Percentiles rank a stretch among this genome's conserved stretches.
Conservation (phyloP, 2,113 vertebrate species). For the Octodon degus region DNA sequence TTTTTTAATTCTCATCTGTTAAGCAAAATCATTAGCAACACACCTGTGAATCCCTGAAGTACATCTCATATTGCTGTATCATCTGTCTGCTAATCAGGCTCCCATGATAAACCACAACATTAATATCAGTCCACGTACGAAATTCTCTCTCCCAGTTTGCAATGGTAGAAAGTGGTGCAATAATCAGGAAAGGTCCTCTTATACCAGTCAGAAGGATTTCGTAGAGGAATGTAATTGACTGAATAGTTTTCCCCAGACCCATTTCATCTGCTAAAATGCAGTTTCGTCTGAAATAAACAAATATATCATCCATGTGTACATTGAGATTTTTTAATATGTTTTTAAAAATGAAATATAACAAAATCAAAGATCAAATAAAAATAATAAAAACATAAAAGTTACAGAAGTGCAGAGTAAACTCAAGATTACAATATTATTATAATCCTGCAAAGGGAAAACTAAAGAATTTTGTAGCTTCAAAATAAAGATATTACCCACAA, state of each 20-base stretch:
- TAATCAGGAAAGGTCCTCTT: constrained; percentile 96
- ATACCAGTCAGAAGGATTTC: constrained; percentile 95
- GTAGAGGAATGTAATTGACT: constrained; percentile 98
- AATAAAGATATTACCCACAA: constrained; percentile 43
- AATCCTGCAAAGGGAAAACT: constrained; percentile 57
- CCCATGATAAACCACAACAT: constrained; percentile 98
- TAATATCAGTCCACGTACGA: constrained; percentile 96
- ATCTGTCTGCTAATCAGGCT: constrained; percentile 98
- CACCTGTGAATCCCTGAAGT: constrained; percentile 98
- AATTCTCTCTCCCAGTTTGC: constrained; percentile 99
- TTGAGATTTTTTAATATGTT: not conserved
- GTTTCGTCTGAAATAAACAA: constrained; percentile 91
- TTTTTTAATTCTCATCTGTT: constrained; percentile 21
- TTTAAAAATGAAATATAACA: constrained; percentile 53
- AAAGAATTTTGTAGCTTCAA: constrained; percentile 53
- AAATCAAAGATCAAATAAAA: constrained; percentile 63
- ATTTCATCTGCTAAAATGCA: constrained; percentile 99
- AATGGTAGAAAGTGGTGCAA: constrained; percentile 98
- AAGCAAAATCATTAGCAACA: not conserved
- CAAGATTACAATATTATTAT: constrained; percentile 57
- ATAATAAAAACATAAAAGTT: constrained; percentile 56
- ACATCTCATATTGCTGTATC: constrained; percentile 99
- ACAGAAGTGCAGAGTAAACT: constrained; percentile 26
- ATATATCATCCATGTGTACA: constrained; percentile 68
- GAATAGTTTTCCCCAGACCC: constrained; percentile 99